These are phyloP conservation scores for Onychomys arenicola DNA, from an alignment of 2,797 vertebrate species.

Conservation along the genomic window DNA sequence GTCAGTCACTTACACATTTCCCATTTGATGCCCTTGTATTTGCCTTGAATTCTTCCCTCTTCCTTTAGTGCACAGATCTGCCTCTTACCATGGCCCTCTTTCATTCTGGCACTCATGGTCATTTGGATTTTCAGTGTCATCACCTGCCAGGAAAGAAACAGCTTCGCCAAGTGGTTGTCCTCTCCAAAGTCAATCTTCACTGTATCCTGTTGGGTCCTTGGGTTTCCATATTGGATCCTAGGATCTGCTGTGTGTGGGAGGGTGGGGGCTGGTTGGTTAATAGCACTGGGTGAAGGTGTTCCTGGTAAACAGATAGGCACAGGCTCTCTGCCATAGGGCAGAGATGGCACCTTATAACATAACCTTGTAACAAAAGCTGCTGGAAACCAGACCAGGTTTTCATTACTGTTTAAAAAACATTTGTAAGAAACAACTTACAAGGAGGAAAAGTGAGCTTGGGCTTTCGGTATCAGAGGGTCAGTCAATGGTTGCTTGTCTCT, in stretches of 20 bases:
- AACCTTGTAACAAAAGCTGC: not conserved
- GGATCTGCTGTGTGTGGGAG: not conserved
- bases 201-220: not conserved
- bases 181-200: rapidly evolving
- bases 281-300: not conserved
- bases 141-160: not conserved
- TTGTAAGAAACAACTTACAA: not conserved
- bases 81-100: not conserved
- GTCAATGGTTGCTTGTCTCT: not conserved
- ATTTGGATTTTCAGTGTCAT: not conserved
- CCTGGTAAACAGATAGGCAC: not conserved
- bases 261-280: not conserved
- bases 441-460: not conserved
- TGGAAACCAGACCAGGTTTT: not conserved
- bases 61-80: not conserved
- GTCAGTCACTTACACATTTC: rapidly evolving
- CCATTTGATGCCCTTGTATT: not conserved
- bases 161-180: not conserved
- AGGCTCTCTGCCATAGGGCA: rapidly evolving
- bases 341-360: not conserved
- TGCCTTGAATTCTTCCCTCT: not conserved
- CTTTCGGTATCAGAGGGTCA: not conserved
- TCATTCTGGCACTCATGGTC: not conserved
- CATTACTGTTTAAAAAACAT: not conserved
- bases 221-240: not conserved